These are phyloP conservation scores for Thereva unica DNA, from an alignment of 2,888 invertebrate genomes.

Conservation along the genomic window DNA sequence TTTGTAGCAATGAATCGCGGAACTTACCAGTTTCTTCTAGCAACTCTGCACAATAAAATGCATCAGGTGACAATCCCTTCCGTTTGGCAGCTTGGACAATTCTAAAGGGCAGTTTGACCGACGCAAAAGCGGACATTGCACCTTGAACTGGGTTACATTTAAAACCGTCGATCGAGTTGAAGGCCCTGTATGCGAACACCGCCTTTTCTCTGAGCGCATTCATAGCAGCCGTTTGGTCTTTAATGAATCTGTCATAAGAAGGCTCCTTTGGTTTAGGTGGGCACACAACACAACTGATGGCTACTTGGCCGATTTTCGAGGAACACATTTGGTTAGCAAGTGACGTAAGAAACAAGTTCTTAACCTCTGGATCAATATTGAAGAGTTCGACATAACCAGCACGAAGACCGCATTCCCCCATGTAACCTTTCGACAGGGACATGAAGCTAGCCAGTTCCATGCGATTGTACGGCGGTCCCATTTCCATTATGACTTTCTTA, in stretches of 20 bases:
- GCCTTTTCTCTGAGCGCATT: constrained; percentile 76
- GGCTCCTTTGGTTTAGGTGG: constrained; percentile 85
- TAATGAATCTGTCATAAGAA: constrained; percentile 76
- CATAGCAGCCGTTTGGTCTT: constrained; percentile 76
- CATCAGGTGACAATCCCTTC: constrained; percentile 76
- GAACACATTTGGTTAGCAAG: constrained; percentile 95
- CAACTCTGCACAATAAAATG: constrained; percentile 89
- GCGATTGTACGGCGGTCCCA: constrained; percentile 83
- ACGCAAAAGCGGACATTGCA: constrained; percentile 98
- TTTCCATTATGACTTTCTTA: constrained; percentile 88
- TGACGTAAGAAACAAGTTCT: constrained; percentile 81
- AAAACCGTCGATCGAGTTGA: constrained; percentile 89
- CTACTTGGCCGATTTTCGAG: constrained; percentile 87
- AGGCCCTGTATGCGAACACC: constrained; percentile 79
- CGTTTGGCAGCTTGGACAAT: constrained; percentile 83
- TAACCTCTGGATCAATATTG: constrained; percentile 81
- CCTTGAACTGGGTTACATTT: constrained; percentile 84
- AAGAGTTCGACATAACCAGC: constrained; percentile 94
- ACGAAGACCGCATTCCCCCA: constrained; percentile 93
- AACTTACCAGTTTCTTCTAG: constrained; percentile 79
- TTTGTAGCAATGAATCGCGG: no score
- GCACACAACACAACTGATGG: constrained; percentile 72
- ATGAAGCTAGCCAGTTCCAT: constrained; percentile 95
- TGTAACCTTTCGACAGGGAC: constrained; percentile 93
- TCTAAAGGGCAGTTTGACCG: constrained; percentile 76